These are phyloP conservation scores for Athalia cordata DNA, from an alignment of 2,888 invertebrate genomes.

Conservation along the genomic window DNA sequence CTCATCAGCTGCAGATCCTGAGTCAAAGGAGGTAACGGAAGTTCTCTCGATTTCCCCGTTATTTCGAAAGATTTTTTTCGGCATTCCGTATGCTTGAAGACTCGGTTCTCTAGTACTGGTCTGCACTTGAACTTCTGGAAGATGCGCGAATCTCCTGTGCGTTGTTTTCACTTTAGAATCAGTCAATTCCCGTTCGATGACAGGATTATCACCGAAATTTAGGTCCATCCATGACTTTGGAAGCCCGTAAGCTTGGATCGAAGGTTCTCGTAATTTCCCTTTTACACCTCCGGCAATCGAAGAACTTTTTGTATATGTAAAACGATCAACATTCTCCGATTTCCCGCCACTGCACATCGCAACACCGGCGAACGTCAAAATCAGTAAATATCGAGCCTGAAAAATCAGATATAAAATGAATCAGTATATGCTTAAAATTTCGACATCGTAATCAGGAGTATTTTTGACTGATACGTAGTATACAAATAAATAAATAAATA, in stretches of 20 bases:
- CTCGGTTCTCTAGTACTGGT: constrained; percentile 45
- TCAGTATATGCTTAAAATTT: no score
- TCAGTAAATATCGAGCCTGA: no score
- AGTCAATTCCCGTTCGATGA: constrained; percentile 55
- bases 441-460: no score
- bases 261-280: neutral
- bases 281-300: neutral
- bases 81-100: constrained; percentile 52
- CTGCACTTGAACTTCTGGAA: no score
- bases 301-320: neutral
- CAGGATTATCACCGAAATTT: constrained; percentile 1
- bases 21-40: no score
- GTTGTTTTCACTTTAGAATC: constrained; percentile 57
- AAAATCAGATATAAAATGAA: no score
- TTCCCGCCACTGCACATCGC: no score
- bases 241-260: neutral
- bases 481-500: no score
- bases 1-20: neutral
- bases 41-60: constrained; percentile 40
- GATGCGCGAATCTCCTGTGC: constrained; percentile 51
- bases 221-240: neutral
- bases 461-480: no score
- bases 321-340: neutral
- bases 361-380: no score
- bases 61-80: neutral